Evolutionary conservation across 2,113 vertebrate genomes (phyloP).

Genomic region (Pseudorectes ferrugineus): DNA sequence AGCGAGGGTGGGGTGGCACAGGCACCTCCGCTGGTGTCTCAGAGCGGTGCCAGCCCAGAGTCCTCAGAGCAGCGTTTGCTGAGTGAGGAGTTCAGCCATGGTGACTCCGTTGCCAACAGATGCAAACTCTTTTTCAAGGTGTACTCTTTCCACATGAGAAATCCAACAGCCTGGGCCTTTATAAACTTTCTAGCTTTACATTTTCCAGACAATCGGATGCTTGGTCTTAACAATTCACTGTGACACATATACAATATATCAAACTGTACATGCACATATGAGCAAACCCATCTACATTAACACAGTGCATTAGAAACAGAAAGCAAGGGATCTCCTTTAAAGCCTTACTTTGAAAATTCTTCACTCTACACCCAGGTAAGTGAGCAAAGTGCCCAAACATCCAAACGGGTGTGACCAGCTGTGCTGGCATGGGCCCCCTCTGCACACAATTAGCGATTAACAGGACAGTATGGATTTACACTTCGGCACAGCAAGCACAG

Average conservation of each 20-base stretch:
- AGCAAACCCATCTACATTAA: neutral
- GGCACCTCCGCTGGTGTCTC: neutral
- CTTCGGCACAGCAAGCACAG: neutral
- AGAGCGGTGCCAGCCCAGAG: neutral
- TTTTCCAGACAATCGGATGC: neutral
- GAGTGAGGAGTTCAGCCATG: neutral
- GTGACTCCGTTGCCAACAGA: neutral
- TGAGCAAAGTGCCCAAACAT: neutral
- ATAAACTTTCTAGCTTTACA: neutral
- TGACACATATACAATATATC: neutral
- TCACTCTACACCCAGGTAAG: neutral
- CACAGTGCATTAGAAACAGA: neutral
- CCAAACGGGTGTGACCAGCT: neutral
- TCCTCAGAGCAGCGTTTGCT: neutral
- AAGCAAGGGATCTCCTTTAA: neutral
- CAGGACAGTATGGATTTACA: no score
- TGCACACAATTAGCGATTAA: neutral
- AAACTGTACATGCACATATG: rapidly evolving
- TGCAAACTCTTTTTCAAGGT: neutral
- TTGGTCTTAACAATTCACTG: neutral
- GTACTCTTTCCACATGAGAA: neutral
- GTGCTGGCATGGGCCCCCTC: neutral
- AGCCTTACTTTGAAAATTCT: neutral
- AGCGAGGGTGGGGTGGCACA: neutral
- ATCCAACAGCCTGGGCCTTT: neutral